Base-by-base conservation (phyloP, 2,113 vertebrate genomes). In the Ochotona princeps region DNA sequence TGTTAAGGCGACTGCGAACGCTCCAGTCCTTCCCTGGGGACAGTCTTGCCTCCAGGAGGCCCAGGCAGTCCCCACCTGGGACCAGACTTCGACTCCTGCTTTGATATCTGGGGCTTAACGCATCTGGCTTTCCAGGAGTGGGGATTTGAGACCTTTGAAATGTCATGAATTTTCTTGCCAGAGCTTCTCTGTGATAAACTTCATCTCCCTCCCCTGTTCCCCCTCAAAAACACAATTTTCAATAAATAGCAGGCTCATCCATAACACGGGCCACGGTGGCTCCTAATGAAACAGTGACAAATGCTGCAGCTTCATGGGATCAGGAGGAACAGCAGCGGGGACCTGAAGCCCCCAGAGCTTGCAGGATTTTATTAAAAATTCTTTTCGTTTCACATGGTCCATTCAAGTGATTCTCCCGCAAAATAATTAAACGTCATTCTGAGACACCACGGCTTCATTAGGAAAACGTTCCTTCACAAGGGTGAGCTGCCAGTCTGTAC, bases 251-350 rank as follows among this genome's bases (percentile, higher is more conserved):
- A 97, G 93, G 93, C 95, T 97, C 97, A 96, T 98, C 97, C 98
- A 98, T 98, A 97, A 97, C 92, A 85, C 0, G 1, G 92, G 96
- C 84, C 94, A 75, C 95, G 21, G 47, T 73, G 57, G 96, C 94
- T 97, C 82, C 95, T 98, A 97, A 98, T 97, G 97, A 97, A 97
- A 92, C 93, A 93, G 93, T 97, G 97, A 98, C 97, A 97, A 98
- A 98, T 97, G 97, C 70, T 97, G 38, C 92, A 96, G 97, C 97
- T 98, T 97, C 94, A 81, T 95, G 93, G 96, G 90, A 72, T 44
- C 23, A 95, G 97, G 97, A 97, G 97, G 97, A 97, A 97, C 97
- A 97, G 95, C 96, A 51, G 91, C 92, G 69, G 60, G 73, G 81
- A 95, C 78, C 80, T 88, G 93, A 79, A 96, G 95, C 75, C 94